A percentile compares a stretch with the other conserved stretches of the same genome.
Conservation (phyloP, 2,888 invertebrate genomes). For the Eupithecia tripunctaria region DNA sequence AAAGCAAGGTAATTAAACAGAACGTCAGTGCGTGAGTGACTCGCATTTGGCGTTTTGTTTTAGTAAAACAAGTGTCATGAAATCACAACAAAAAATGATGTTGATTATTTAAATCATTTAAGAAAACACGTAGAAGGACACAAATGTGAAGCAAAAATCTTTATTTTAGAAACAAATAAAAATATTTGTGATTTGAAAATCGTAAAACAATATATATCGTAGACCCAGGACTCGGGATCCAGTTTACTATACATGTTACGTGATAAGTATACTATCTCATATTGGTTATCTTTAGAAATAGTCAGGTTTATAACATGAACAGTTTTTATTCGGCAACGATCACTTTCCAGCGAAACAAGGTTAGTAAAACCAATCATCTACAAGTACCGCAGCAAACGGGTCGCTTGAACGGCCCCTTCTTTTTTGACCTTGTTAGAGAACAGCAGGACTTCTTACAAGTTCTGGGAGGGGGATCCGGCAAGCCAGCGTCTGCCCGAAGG, state of each 20-base stretch:
- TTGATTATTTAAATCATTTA: too few relatives aligned
- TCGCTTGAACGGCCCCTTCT: conserved; percentile 47
- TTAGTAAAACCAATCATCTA: neutral
- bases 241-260: neutral
- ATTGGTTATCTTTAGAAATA: neutral
- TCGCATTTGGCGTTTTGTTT: too few relatives aligned
- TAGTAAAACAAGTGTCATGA: too few relatives aligned
- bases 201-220: too few relatives aligned
- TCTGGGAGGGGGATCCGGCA: conserved; percentile 58
- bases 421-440: conserved; percentile 55
- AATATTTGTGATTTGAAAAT: neutral
- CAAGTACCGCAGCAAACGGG: conserved; percentile 5
- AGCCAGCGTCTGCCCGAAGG: conserved; percentile 80
- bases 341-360: neutral
- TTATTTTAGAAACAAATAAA: too few relatives aligned
- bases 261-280: too few relatives aligned
- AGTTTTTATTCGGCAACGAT: conserved; percentile 5
- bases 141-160: too few relatives aligned
- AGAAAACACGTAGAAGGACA: too few relatives aligned
- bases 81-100: too few relatives aligned
- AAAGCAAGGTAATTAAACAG: too few relatives aligned
- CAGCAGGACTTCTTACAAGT: conserved; percentile 60
- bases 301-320: neutral
- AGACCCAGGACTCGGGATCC: too few relatives aligned
- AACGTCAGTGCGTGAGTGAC: too few relatives aligned